Conservation (phyloP, 1,140 invertebrate species). For the Drosophila saltans region DNA sequence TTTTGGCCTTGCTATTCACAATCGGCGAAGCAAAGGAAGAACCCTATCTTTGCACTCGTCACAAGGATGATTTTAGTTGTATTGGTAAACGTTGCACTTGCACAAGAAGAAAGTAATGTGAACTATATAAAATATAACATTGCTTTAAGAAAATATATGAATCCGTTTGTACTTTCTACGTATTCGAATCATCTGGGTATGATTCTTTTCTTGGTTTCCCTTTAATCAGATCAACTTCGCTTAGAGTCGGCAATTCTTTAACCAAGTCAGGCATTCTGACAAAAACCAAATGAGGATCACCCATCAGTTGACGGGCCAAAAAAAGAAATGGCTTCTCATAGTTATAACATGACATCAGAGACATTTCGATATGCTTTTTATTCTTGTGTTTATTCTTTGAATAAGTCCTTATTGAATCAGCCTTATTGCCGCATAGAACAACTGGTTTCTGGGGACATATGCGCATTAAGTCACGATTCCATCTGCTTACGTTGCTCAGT, state of each 20-base stretch:
- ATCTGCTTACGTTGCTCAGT: constrained; percentile 99
- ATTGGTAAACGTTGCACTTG: not conserved
- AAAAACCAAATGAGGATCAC: constrained; percentile 85
- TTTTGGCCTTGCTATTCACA: not conserved
- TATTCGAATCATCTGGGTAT: not conserved
- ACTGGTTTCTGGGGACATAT: constrained; percentile 99
- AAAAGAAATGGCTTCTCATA: constrained; percentile 99
- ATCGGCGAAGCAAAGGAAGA: not conserved
- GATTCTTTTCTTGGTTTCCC: not conserved
- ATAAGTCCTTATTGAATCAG: constrained; percentile 86
- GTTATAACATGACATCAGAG: constrained; percentile 99
- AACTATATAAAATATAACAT: too few relatives aligned
- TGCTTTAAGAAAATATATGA: not conserved
- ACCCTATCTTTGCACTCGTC: not conserved
- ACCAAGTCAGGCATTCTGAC: not conserved
- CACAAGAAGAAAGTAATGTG: not conserved
- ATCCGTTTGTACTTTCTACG: not conserved
- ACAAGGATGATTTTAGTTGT: not conserved
- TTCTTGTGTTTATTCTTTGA: not conserved
- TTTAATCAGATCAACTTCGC: too few relatives aligned
- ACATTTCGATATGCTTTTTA: constrained; percentile 97
- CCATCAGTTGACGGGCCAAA: constrained; percentile 97
- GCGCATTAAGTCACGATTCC: constrained; percentile 97
- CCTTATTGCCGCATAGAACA: constrained; percentile 97
- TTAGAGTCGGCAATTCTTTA: not conserved